Percentiles rank a stretch among this genome's conserved stretches.
Evolutionary conservation across 1,140 invertebrate genomes (phyloP).

Genomic region (Zaprionus kolodkinae): DNA sequence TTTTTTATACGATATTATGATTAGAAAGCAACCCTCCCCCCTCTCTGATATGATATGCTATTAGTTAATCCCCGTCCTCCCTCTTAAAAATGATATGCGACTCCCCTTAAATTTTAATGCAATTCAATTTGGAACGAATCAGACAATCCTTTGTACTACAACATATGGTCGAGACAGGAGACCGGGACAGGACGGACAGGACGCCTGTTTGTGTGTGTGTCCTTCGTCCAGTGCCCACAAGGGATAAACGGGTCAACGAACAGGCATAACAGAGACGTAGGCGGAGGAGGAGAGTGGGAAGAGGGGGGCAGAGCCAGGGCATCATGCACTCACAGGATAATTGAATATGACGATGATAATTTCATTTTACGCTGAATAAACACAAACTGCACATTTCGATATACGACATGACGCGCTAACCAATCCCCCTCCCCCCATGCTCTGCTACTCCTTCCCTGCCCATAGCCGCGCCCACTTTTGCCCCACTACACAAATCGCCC

Average conservation of each 20-base stretch:
- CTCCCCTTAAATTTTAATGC: constrained; percentile 29
- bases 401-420: constrained; percentile 27
- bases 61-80: too few species aligned
- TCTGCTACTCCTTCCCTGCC: not conserved
- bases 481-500: constrained; percentile 4
- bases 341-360: constrained; percentile 78
- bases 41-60: too few species aligned
- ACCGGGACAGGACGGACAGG: constrained; percentile 3
- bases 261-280: constrained; percentile 6
- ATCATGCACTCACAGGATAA: constrained; percentile 61
- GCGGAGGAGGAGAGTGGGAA: not conserved
- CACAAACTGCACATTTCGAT: constrained; percentile 66
- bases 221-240: constrained; percentile 45
- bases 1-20: not conserved
- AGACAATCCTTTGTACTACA: constrained; percentile 41
- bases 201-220: constrained; percentile 28
- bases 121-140: constrained; percentile 29
- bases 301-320: not conserved
- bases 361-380: constrained; percentile 75
- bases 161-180: constrained; percentile 4
- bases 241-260: constrained; percentile 52
- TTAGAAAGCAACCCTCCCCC: too few species aligned
- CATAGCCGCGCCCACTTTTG: not conserved
- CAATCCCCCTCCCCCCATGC: not conserved
- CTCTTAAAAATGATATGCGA: not conserved